Percentiles rank a stretch among this genome's conserved stretches.
Conservation (phyloP, 2,113 vertebrate species). For the Apus apus region DNA sequence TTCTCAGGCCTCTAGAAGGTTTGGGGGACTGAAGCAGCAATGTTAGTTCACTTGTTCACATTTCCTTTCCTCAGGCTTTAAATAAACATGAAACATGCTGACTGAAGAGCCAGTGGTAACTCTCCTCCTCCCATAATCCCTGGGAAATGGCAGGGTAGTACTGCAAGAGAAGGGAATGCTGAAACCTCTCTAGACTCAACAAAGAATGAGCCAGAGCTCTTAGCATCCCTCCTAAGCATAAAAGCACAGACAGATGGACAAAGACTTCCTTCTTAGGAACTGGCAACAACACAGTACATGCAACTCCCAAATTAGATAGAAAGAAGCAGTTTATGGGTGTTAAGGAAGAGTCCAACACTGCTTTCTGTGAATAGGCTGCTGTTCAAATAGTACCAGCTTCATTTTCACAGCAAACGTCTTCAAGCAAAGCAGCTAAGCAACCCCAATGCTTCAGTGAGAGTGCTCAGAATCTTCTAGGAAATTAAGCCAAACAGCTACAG, state of each 20-base stretch:
- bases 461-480: conserved; percentile 18
- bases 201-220: not conserved
- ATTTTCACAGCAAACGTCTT: conserved; percentile 3
- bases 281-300: not conserved
- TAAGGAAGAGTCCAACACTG: not conserved
- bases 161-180: not conserved
- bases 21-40: not conserved
- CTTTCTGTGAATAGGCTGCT: not conserved
- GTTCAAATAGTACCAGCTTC: not conserved
- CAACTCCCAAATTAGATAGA: not conserved
- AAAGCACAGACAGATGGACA: not conserved
- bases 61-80: not conserved
- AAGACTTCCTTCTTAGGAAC: not conserved
- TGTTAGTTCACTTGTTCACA: not conserved
- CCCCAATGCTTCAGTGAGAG: not conserved
- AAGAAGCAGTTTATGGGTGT: not conserved
- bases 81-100: not conserved
- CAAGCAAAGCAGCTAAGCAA: conserved; percentile 12
- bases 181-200: not conserved
- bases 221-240: not conserved
- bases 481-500: conserved; percentile 42
- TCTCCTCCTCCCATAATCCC: not conserved
- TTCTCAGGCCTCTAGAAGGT: not conserved
- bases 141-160: not conserved
- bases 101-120: not conserved